A percentile compares a stretch with the other conserved stretches of the same genome.
Evolutionary conservation across 2,888 invertebrate genomes (phyloP).

Genomic region (Pinctada fucata): DNA sequence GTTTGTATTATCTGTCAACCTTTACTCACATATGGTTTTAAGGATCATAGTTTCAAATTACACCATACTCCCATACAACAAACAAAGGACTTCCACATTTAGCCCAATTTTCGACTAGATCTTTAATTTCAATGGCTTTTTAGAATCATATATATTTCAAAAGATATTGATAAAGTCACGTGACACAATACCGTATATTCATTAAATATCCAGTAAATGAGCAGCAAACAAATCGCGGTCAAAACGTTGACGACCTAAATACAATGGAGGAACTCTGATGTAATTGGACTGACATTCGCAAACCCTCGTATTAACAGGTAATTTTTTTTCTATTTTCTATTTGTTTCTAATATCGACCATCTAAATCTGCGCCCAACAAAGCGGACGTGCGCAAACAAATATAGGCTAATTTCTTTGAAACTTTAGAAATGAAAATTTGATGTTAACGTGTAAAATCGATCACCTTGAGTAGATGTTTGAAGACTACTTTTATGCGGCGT

Average conservation of each 20-base stretch:
- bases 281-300: too few species aligned
- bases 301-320: too few species aligned
- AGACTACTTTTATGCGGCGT: neutral
- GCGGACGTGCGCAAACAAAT: neutral
- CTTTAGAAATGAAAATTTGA: neutral
- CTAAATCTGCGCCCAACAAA: neutral
- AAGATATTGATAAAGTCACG: neutral
- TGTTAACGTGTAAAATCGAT: neutral
- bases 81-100: too few species aligned
- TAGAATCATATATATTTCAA: neutral
- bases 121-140: neutral
- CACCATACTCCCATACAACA: neutral
- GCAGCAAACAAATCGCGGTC: neutral
- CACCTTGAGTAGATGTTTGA: neutral
- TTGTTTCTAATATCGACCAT: neutral
- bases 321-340: neutral
- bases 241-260: neutral
- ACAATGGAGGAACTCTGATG: neutral
- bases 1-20: neutral
- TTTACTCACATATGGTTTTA: neutral
- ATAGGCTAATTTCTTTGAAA: constrained; percentile 2
- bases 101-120: neutral
- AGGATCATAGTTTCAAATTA: neutral
- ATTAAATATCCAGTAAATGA: constrained; percentile 3
- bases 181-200: neutral